Conservation (phyloP, 2,797 vertebrate species). For the Acropternis orthonyx region DNA sequence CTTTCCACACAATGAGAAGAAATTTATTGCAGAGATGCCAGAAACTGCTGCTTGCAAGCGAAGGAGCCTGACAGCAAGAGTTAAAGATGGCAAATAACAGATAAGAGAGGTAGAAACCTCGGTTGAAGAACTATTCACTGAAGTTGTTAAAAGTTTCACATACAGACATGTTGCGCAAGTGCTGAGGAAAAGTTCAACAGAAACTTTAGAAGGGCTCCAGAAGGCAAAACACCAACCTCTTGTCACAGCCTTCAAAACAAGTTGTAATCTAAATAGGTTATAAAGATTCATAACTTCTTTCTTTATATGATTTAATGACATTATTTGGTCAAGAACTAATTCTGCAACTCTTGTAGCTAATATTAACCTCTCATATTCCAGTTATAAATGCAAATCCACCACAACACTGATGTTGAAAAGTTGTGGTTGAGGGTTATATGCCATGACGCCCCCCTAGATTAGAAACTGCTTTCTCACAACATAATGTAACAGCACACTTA, state of each 20-base stretch:
- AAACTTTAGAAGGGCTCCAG: not conserved
- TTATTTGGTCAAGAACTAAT: not conserved
- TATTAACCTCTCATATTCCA: not conserved
- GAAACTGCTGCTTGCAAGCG: not conserved
- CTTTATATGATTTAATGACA: not conserved
- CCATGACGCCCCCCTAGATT: not conserved
- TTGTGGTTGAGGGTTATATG: not conserved
- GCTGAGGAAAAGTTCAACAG: not conserved
- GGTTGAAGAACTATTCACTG: not conserved
- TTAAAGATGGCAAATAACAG: not conserved
- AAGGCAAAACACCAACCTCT: not conserved
- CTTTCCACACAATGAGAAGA: not conserved
- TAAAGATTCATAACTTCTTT: not conserved
- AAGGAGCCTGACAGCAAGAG: not conserved
- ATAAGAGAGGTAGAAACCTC: not conserved
- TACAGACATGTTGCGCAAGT: not conserved
- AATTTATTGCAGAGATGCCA: not conserved
- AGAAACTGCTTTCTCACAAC: not conserved
- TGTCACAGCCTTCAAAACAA: not conserved
- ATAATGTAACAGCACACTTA: fast-evolving
- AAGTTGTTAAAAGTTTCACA: not conserved
- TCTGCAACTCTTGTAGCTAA: not conserved
- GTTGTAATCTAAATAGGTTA: not conserved
- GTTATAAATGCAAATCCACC: not conserved
- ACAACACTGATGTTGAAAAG: not conserved